A percentile compares a stretch with the other conserved stretches of the same genome.
Evolutionary conservation across 2,888 invertebrate genomes (phyloP).

Genomic region (Glyphotaelius pellucidus): DNA sequence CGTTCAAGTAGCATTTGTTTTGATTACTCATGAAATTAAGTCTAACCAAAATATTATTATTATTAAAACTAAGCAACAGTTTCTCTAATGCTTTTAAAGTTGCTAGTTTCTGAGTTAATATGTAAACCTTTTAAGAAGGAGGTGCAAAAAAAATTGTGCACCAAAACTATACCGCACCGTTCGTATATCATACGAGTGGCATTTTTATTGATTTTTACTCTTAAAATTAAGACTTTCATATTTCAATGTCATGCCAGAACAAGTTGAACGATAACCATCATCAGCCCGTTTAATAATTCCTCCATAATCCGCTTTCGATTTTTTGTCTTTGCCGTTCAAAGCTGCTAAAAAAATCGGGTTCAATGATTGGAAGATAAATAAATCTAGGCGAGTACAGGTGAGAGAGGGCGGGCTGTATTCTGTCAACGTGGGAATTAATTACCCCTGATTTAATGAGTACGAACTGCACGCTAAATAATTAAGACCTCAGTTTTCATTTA

Average conservation of each 20-base stretch:
- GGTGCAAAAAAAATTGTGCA: too few relatives aligned
- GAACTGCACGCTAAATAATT: conserved; percentile 39
- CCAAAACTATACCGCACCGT: not conserved
- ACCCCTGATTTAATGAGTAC: conserved; percentile 33
- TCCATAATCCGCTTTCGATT: not conserved
- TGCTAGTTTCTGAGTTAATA: too few relatives aligned
- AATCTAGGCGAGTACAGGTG: conserved; percentile 40
- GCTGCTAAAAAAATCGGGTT: conserved; percentile 27
- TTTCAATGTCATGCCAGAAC: not conserved
- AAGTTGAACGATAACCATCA: not conserved
- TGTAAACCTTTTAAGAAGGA: too few relatives aligned
- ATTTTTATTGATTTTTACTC: not conserved
- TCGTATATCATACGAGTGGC: not conserved
- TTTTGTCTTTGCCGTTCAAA: not conserved
- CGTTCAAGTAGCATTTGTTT: too few relatives aligned
- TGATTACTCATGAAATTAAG: too few relatives aligned
- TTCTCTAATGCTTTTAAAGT: too few relatives aligned
- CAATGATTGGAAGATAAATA: conserved; percentile 39
- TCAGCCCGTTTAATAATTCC: not conserved
- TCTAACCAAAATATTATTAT: too few relatives aligned
- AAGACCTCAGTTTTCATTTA: conserved; percentile 17
- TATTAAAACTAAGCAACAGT: too few relatives aligned
- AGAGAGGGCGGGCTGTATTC: conserved; percentile 34
- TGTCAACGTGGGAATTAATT: conserved; percentile 41
- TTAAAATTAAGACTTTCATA: not conserved